phyloP scores from a whole-genome alignment of 2,888 invertebrate species.

The Drosophila cracens region DNA sequence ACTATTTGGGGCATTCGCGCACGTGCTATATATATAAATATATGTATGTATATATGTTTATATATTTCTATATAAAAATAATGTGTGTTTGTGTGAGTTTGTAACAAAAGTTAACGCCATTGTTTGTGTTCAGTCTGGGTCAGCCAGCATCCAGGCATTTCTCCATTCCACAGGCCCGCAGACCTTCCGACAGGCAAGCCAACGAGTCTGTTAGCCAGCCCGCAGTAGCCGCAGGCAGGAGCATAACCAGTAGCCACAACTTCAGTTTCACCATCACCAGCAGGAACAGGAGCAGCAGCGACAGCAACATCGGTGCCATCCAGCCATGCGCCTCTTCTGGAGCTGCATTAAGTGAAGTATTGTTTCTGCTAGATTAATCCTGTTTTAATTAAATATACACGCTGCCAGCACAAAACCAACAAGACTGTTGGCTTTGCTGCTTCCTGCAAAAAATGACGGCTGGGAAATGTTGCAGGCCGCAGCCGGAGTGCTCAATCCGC shows the following conservation, averaged over 20 bases:
- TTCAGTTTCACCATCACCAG: slow-evolving; percentile 17
- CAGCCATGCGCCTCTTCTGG: slow-evolving; percentile 43
- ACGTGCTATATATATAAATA: not conserved
- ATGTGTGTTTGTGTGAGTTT: slow-evolving; percentile 4
- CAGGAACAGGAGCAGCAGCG: slow-evolving; percentile 12
- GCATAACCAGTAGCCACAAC: slow-evolving; percentile 26
- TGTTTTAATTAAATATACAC: slow-evolving; percentile 81
- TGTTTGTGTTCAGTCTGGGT: slow-evolving; percentile 67
- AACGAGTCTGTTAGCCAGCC: slow-evolving; percentile 77
- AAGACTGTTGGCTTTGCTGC: slow-evolving; percentile 50
- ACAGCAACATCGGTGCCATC: slow-evolving; percentile 25
- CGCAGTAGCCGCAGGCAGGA: slow-evolving; percentile 57
- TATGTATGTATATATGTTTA: not conserved
- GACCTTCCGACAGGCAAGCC: slow-evolving; percentile 56
- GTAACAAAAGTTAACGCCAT: slow-evolving; percentile 64
- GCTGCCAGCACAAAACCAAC: slow-evolving; percentile 81
- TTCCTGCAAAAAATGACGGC: slow-evolving; percentile 39
- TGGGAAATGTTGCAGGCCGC: slow-evolving; percentile 53
- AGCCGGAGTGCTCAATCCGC: slow-evolving; percentile 23
- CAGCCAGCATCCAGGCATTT: slow-evolving; percentile 61
- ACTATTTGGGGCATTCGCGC: slow-evolving; percentile 57
- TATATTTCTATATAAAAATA: not conserved
- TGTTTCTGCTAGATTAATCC: slow-evolving; percentile 82
- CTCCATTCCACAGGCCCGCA: not conserved
- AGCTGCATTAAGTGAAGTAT: slow-evolving; percentile 81